Base-by-base conservation (phyloP, 2,113 vertebrate genomes). In the Phalacrocorax pelagicus region DNA sequence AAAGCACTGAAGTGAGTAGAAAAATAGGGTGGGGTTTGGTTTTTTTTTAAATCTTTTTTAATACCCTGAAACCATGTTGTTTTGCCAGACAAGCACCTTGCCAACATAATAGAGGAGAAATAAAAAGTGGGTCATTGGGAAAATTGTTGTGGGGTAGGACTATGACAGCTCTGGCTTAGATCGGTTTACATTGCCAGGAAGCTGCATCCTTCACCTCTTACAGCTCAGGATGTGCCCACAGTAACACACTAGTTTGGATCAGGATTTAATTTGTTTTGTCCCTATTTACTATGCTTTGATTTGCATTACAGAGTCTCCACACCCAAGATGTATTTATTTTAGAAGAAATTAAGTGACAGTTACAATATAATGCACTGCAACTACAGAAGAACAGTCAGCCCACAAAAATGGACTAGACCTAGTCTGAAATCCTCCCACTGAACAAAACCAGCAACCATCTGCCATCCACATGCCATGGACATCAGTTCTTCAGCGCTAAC, bases 381-480 rank as follows among this genome's bases (percentile, higher is more conserved):
- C 12, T 0, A 0, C 20, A 46, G 40, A 62, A 82, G 21, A 22
- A 49, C 23, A 63, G 17, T 22, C 61, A 83, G 51, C 10, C 24
- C 46, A 26, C 30, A 9, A 9, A 55, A 66, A 12, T 42, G 17
- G 23, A 38, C 30, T 47, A 30, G 24, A 51, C 7, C 4, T 47
- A 13, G 16, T 13, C 51, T 74, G 74, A 92, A 92, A 36, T 22
- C 12, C 16, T 92, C 21, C 36, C 36, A 15, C 15, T 1, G 1
- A 73, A 82, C 23, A 32, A 79, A 80, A 30, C 4, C 16, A 77
- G 15, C 12, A 67, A 30, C 4, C 15, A 5, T 12, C 12, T 77
- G 57, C 30, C 36, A 32, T 29, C 34, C 0, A 0, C 30, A 32
- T 38, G 22, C 9, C 12, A 12, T 4, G 11, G 30, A 9, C 15